Percentiles rank a stretch among this genome's conserved stretches.
Conservation (phyloP, 1,140 invertebrate genomes). For the Drosophila sproati region DNA sequence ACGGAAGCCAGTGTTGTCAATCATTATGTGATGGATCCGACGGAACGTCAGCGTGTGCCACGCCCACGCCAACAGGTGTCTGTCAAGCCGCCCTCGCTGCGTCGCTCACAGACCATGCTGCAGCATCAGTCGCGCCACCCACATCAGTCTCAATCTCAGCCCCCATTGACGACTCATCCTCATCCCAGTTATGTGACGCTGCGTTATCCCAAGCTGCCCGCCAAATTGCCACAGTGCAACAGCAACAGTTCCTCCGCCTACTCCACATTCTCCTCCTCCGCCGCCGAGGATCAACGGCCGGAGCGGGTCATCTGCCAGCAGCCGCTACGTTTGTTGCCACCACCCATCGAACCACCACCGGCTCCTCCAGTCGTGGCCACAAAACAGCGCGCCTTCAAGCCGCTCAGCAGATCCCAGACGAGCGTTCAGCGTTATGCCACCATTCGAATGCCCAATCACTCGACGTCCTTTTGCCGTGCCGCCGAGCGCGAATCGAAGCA, state of each 20-base stretch:
- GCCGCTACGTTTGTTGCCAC: conserved; percentile 58
- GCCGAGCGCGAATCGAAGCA: background rate
- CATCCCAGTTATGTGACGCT: conserved; percentile 55
- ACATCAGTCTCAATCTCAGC: background rate
- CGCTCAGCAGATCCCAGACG: conserved; percentile 58
- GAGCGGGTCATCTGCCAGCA: conserved; percentile 73
- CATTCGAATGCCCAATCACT: conserved; percentile 68
- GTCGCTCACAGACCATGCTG: conserved; percentile 75
- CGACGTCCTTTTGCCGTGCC: conserved; percentile 45
- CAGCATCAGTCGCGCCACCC: conserved; percentile 32
- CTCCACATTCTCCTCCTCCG: conserved; percentile 50
- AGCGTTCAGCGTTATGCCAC: conserved; percentile 71
- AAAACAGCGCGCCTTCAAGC: conserved; percentile 34
- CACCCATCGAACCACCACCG: conserved; percentile 65
- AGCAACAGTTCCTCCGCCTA: conserved; percentile 55
- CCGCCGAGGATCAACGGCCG: conserved; percentile 29
- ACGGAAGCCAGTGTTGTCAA: conserved; percentile 40
- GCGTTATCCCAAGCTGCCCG: conserved; percentile 29
- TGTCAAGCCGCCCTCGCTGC: conserved; percentile 69
- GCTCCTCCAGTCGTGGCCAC: conserved; percentile 50
- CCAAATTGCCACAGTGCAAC: conserved; percentile 20
- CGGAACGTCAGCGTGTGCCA: conserved; percentile 57
- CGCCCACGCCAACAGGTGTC: conserved; percentile 76
- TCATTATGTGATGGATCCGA: conserved; percentile 78
- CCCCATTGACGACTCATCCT: background rate